Base-by-base conservation (phyloP, 2,888 invertebrate genomes). In the Catocala nupta region DNA sequence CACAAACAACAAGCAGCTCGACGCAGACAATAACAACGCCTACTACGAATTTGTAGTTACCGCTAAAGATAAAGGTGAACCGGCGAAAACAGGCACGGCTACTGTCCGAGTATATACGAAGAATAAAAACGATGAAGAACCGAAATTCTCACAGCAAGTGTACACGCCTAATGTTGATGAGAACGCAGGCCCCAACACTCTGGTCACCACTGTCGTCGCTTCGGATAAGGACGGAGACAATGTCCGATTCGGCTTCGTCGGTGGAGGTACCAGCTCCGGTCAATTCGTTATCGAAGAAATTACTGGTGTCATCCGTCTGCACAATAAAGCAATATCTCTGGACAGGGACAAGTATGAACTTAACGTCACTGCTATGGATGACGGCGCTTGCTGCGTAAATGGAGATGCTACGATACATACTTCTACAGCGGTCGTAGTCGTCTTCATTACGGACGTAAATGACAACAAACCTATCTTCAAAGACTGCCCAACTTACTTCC, bases 151-250 rank as follows among this genome's bases (percentile, higher is more conserved):
- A 0, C 99, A 99, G 83, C 98, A 98, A 94, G 98, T 99, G 4
- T 99, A 99, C 89, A 98, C 98, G 1, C 98, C 99, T 0, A 99
- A 98, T 90, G 98, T 99, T 0, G 98, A 98, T 85, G 99, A 99
- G 90, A 98, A 98, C 88, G 98, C 98, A 9, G 98, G 98, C 0
- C 98, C 98, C 0, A 98, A 98, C 82, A 99, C 99, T 5, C 94
- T 99, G 51, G 99, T 99, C 0, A 99, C 99, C 7, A 99, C 99
- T 0, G 98, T 99, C 0, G 99, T 99, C 2, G 99, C 99, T 0
- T 98, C 98, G 6, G 99, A 99, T 87, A 99, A 99, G 91, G 99
- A 99, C 88, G 99, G 99, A 9, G 99, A 99, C 88, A 98, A 98
- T 89, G 98, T 99, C 5, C 95, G 98, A 59, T 99, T 98, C 84